Conservation (phyloP, 2,888 invertebrate species). For the Drosophila picticornis region DNA sequence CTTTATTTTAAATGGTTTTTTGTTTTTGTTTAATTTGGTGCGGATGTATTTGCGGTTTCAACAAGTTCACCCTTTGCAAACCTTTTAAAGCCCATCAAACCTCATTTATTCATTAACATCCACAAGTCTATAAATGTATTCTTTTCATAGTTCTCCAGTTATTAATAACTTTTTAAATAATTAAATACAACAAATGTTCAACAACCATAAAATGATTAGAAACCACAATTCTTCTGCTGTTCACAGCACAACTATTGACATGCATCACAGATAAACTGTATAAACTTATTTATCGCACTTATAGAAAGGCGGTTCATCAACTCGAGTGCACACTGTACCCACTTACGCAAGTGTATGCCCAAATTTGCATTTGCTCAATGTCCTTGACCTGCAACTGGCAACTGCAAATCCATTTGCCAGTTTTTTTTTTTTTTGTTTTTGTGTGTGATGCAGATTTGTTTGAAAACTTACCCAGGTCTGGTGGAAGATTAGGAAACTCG, state of each 20-base stretch:
- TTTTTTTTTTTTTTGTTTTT: not conserved
- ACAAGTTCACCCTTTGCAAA: not conserved
- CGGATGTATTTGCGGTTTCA: not conserved
- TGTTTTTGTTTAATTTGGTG: not conserved
- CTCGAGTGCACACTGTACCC: conserved; percentile 10
- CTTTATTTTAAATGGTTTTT: not conserved
- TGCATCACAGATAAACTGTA: not conserved
- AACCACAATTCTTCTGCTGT: not conserved
- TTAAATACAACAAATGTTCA: too few relatives aligned
- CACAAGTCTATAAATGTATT: not conserved
- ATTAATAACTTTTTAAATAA: not conserved
- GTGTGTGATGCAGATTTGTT: not conserved
- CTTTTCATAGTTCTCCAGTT: not conserved
- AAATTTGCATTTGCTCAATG: not conserved
- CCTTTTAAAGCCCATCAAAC: not conserved
- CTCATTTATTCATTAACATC: not conserved
- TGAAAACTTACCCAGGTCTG: conserved; percentile 91
- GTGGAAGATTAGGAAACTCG: conserved; percentile 96
- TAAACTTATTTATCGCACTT: not conserved
- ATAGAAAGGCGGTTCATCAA: not conserved
- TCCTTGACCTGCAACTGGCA: conserved; percentile 29
- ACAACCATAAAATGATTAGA: too few relatives aligned
- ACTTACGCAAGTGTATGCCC: not conserved
- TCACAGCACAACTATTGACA: not conserved
- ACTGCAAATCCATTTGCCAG: not conserved